Base-by-base conservation (phyloP, 2,113 vertebrate species). In the Tricholaema leucomelas region DNA sequence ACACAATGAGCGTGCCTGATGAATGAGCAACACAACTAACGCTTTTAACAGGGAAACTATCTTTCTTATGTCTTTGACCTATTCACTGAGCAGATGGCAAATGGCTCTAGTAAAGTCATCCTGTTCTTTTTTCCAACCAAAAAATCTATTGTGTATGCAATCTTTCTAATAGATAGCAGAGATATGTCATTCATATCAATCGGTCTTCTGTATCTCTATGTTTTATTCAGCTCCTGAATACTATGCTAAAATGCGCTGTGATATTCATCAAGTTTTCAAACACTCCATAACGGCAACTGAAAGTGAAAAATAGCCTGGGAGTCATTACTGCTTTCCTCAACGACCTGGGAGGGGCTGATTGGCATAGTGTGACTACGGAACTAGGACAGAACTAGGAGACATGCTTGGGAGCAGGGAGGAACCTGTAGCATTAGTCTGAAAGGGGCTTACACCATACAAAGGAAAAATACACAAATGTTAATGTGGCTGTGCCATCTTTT, bases 261-360 rank as follows among this genome's bases (percentile, higher is more conserved):
- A 88, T 95, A 96, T 94, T 97, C 83, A 46, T 97, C 96, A 92
- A 85, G 91, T 95, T 96, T 96, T 95, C 94, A 95, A 97, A 97
- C 94, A 95, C 86, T 96, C 93, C 48, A 19, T 88, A 96, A 93
- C 95, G 91, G 91, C 64, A 61, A 66, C 69, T 76, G 88, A 92
- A 94, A 94, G 86, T 94, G 93, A 94, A 88, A 84, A 84, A 94
- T 93, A 90, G 56, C 85, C 76, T 6, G 0, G 70, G 81, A 96
- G 85, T 95, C 86, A 91, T 93, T 93, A 92, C 46, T 81, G 84
- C 69, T 93, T 96, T 85, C 48, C 82, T 84, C 93, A 94, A 69
- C 85, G 96, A 85, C 86, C 67, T 88, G 90, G 93, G 91, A 92
- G 87, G 76, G 71, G 73, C 46, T 89, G 80, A 52, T 14, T 50